These are phyloP conservation scores for Lycocorax pyrrhopterus DNA, from an alignment of 2,113 vertebrate genomes.

Conservation along the genomic window DNA sequence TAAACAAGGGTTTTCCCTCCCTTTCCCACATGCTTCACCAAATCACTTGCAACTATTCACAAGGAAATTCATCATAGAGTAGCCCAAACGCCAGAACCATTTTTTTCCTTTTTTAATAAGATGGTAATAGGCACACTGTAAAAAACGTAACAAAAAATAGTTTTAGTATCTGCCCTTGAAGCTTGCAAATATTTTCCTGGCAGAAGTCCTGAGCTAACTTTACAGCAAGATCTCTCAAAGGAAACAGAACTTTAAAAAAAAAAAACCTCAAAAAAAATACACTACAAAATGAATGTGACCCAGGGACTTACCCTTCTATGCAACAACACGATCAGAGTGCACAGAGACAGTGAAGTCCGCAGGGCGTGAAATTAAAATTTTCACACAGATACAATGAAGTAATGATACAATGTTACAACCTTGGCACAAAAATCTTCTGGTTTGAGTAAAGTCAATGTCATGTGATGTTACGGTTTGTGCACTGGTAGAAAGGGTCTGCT, in stretches of 20 bases:
- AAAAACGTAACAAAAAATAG: conserved; percentile 1
- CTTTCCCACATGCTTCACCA: background rate
- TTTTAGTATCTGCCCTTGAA: background rate
- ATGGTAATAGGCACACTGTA: background rate
- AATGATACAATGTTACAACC: conserved; percentile 55
- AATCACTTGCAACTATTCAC: background rate
- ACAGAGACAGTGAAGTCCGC: conserved; percentile 59
- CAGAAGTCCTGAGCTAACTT: conserved; percentile 10
- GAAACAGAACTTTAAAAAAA: conserved; percentile 19
- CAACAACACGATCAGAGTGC: conserved; percentile 44
- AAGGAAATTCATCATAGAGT: background rate
- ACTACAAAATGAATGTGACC: conserved; percentile 61
- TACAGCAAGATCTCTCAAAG: conserved; percentile 34
- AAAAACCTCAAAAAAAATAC: background rate
- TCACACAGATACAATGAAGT: conserved; percentile 64
- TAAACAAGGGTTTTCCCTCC: background rate
- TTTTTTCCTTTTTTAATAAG: background rate
- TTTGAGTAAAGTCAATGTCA: conserved; percentile 64
- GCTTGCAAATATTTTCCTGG: conserved; percentile 1
- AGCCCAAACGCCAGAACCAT: fast-evolving
- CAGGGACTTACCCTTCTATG: conserved; percentile 61
- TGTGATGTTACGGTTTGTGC: conserved; percentile 47
- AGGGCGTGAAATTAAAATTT: conserved; percentile 73
- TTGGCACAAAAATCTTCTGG: conserved; percentile 60
- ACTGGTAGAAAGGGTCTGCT: conserved; percentile 29